These are phyloP conservation scores for Symphodus melops DNA, from an alignment of 2,113 vertebrate species.

Conservation along the genomic window DNA sequence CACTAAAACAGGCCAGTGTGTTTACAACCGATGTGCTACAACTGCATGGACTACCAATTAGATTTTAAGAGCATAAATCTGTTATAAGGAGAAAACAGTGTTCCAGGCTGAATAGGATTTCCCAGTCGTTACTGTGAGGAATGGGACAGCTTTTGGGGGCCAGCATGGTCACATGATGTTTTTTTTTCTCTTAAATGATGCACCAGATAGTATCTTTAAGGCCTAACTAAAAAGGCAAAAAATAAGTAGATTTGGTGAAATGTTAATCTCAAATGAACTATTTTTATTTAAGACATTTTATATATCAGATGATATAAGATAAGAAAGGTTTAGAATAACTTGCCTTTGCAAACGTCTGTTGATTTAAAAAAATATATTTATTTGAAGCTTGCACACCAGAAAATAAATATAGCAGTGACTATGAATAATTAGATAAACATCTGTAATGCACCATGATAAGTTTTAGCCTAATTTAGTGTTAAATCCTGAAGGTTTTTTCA, in stretches of 20 bases:
- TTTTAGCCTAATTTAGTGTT: no score
- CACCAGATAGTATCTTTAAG: constrained; percentile 26
- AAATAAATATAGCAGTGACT: no score
- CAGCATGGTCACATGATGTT: constrained; percentile 62
- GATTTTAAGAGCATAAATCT: constrained; percentile 73
- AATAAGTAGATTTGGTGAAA: background rate
- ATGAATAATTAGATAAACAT: no score
- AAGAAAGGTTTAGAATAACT: no score
- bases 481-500: no score
- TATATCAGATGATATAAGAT: no score
- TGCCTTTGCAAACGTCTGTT: no score
- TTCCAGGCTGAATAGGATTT: constrained; percentile 55
- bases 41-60: constrained; percentile 71
- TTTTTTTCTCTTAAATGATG: constrained; percentile 62
- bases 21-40: constrained; percentile 27
- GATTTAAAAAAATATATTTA: no score
- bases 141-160: constrained; percentile 60
- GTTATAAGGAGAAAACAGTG: constrained; percentile 57
- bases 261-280: background rate
- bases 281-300: background rate
- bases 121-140: constrained; percentile 53
- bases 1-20: constrained; percentile 11
- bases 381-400: no score
- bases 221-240: background rate
- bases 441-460: no score